Conservation (phyloP, 2,888 invertebrate genomes). For the Phania funesta region DNA sequence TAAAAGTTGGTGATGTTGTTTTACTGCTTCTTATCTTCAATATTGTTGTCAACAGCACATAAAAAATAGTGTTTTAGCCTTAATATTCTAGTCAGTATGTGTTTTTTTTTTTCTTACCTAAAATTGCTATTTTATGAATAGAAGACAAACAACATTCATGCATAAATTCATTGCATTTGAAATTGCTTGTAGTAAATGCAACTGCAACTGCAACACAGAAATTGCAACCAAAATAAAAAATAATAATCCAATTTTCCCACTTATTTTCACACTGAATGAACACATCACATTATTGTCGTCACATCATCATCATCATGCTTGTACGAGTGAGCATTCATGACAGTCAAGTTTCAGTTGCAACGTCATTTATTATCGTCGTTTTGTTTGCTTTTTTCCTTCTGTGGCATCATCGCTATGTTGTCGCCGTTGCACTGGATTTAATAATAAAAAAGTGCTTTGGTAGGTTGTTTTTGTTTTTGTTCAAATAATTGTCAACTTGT, state of each 20-base stretch:
- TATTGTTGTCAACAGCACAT: constrained; percentile 26
- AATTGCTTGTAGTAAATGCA: neutral
- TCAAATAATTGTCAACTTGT: constrained; percentile 57
- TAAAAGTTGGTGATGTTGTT: constrained; percentile 23
- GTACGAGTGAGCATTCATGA: neutral
- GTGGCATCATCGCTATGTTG: constrained; percentile 25
- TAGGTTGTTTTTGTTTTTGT: neutral
- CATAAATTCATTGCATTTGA: constrained; percentile 48
- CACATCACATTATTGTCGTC: constrained; percentile 54
- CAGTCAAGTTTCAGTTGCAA: constrained; percentile 39
- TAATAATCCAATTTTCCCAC: constrained; percentile 57
- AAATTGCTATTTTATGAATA: constrained; percentile 32
- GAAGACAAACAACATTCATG: constrained; percentile 59
- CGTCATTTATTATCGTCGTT: constrained; percentile 28
- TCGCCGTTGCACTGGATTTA: neutral
- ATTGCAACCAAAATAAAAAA: constrained; percentile 25
- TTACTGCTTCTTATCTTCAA: constrained; percentile 44
- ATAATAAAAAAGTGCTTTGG: neutral
- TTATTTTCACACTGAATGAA: constrained; percentile 62
- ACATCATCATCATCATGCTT: constrained; percentile 5
- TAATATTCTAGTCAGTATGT: constrained; percentile 7
- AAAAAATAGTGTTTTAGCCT: constrained; percentile 4
- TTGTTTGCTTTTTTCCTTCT: neutral
- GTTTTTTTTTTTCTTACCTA: neutral
- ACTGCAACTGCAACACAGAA: constrained; percentile 40